A percentile compares a stretch with the other conserved stretches of the same genome.
These are phyloP conservation scores for Leptinotarsa juncta DNA, from an alignment of 2,888 invertebrate genomes.

Conservation along the genomic window DNA sequence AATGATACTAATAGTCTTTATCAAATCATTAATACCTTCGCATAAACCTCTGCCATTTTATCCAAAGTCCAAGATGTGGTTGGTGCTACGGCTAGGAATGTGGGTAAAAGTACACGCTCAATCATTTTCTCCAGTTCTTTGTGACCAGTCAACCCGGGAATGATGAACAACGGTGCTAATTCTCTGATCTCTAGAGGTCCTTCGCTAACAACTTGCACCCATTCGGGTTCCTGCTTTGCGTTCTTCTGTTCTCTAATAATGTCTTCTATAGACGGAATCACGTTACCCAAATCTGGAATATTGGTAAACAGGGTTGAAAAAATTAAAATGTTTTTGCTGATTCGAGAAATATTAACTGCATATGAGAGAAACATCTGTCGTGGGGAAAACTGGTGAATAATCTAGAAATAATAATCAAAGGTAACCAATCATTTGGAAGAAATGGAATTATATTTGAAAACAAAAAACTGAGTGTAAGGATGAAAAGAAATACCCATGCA, in stretches of 20 bases:
- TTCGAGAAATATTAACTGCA: background rate
- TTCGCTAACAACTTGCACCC: slow-evolving; percentile 60
- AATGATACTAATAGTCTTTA: no score
- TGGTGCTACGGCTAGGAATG: slow-evolving; percentile 61
- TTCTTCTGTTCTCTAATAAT: slow-evolving; percentile 51
- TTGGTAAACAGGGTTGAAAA: background rate
- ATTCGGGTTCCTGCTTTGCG: slow-evolving; percentile 56
- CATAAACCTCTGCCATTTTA: slow-evolving; percentile 57
- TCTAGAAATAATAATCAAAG: no score
- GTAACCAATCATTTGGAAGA: no score
- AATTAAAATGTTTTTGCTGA: background rate
- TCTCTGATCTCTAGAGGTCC: slow-evolving; percentile 61
- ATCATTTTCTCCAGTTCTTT: slow-evolving; percentile 56
- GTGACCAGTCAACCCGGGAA: slow-evolving; percentile 62
- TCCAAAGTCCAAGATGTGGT: slow-evolving; percentile 51
- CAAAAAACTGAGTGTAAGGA: no score
- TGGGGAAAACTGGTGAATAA: no score
- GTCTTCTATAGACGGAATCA: slow-evolving; percentile 58
- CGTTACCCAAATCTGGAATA: slow-evolving; percentile 57
- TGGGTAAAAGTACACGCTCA: slow-evolving; percentile 60
- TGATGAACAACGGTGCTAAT: slow-evolving; percentile 62
- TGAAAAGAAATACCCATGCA: no score
- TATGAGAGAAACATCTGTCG: no score
- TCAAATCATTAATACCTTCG: slow-evolving; percentile 49
- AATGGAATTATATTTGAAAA: no score